Base-by-base conservation (phyloP, 2,113 vertebrate genomes). In the Rostratula benghalensis region DNA sequence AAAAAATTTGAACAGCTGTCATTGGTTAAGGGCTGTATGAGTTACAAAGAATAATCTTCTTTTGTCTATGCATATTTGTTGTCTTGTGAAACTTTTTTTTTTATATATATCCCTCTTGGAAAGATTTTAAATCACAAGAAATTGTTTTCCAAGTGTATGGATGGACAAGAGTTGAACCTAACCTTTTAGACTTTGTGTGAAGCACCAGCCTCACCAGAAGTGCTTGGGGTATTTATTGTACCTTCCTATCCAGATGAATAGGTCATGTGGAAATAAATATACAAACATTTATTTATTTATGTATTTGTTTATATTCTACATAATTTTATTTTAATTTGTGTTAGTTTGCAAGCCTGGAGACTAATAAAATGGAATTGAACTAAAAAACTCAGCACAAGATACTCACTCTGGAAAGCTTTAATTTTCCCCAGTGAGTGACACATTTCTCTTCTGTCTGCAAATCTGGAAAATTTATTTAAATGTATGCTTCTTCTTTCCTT, bases 401-500 rank as follows among this genome's bases (percentile, higher is more conserved):
- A 89, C 37, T 89, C 35, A 50, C n/a, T 87, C 65, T 93, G 45
- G 56, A 93, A 95, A 93, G 87, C 83, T 92, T 93, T 96, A 60
- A 77, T 95, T 96, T 91, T 93, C 85, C 75, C 68, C 13, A 35
- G 71, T 91, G 91, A 95, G 48, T 90, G 95, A 94, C 92, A 94
- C 75, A 88, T 94, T 95, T 93, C 68, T 96, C 90, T 95, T 94
- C 93, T 88, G 82, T 96, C 85, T 94, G 75, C 85, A 94, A 74
- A 94, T 95, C 75, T 91, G 90, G 82, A 96, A 95, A 94, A 96
- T 93, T 95, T 95, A 95, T 97, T 96, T 88, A 97, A 96, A 96
- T 93, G 16, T 94, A 95, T 96, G 79, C 90, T 94, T 93, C 37
- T 46, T 94, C 60, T 83, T 92, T 86, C n/a, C 84, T 92, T 83